Base-by-base conservation (phyloP, 1,140 invertebrate genomes). In the Sarcophaga bullata region DNA sequence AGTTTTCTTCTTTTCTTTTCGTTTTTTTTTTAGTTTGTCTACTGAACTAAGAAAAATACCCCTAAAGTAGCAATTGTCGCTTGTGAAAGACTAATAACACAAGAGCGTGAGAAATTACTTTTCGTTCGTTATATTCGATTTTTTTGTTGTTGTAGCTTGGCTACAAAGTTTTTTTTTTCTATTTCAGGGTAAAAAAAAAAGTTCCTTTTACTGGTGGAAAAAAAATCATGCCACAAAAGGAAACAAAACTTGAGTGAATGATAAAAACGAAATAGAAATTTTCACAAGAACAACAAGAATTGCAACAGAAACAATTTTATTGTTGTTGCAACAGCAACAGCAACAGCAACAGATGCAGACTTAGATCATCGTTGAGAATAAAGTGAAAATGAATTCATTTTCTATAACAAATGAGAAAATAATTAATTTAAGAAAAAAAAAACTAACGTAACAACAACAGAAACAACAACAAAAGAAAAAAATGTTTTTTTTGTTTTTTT, bases 11-110 rank as follows among this genome's bases (percentile, higher is more conserved):
- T n/a, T n/a, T 37, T 37, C 25, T 37, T 37, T 37, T 37, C 25
- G 4, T 37, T 37, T 37, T 62, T 17, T 62, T n/a, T n/a, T n/a
- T n/a, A n/a, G n/a, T 9, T 17, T 25, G 11, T 72, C 17, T 0
- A n/a, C 1, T 13, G 17, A 78, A 78, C 25, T 19, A 52, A 49
- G 48, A 76, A 47, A 78, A 78, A 49, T 78, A 78, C 50, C 75
- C 75, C 75, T 78, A 78, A 37, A 78, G 75, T 78, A 78, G 75
- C 75, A 78, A 78, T 78, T 78, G 75, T 78, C 75, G 75, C 75
- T 78, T 78, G 48, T 78, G n/a, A 78, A 78, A 78, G 75, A 78
- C 75, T 78, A 78, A 78, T 78, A 78, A 50, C 48, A 78, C 15
- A 78, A 78, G 75, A 78, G 75, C 75, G 75, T 78, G 75, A 78